phyloP scores from a whole-genome alignment of 2,113 vertebrate genomes.

The Archilochus colubris region DNA sequence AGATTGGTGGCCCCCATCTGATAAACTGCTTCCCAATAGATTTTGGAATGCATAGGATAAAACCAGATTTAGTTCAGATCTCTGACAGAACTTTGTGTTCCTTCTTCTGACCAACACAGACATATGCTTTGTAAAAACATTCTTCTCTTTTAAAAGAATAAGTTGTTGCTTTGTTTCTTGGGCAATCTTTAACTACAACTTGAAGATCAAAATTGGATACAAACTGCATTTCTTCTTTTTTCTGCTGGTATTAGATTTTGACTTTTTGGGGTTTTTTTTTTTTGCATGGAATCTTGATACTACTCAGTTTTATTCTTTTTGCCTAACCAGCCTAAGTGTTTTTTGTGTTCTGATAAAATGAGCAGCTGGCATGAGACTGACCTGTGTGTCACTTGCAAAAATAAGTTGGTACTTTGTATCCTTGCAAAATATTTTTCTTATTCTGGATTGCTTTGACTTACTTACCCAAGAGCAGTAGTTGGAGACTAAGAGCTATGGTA shows the following conservation, averaged over 20 bases:
- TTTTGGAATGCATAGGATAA: background rate
- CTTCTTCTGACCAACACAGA: background rate
- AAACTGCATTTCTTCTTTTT: background rate
- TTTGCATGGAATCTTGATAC: background rate
- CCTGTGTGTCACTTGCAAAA: background rate
- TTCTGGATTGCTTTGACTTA: background rate
- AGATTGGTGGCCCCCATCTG: background rate
- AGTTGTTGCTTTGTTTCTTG: constrained; percentile 14
- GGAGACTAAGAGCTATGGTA: background rate
- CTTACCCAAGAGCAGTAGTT: background rate
- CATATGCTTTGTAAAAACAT: background rate
- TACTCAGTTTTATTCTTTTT: background rate
- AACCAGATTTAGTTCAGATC: background rate
- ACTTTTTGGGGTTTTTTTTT: background rate
- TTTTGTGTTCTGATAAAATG: background rate
- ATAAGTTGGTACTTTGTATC: background rate
- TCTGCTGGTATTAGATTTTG: background rate
- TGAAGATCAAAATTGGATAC: background rate
- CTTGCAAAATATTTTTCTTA: background rate
- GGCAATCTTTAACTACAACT: background rate
- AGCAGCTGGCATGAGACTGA: background rate
- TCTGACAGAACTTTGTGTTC: background rate
- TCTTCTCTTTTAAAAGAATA: background rate
- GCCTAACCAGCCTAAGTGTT: background rate
- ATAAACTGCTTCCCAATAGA: background rate